Percentiles rank a stretch among this genome's conserved stretches.
These are phyloP conservation scores for Drosophila nasuta DNA, from an alignment of 1,140 invertebrate species.

Conservation along the genomic window DNA sequence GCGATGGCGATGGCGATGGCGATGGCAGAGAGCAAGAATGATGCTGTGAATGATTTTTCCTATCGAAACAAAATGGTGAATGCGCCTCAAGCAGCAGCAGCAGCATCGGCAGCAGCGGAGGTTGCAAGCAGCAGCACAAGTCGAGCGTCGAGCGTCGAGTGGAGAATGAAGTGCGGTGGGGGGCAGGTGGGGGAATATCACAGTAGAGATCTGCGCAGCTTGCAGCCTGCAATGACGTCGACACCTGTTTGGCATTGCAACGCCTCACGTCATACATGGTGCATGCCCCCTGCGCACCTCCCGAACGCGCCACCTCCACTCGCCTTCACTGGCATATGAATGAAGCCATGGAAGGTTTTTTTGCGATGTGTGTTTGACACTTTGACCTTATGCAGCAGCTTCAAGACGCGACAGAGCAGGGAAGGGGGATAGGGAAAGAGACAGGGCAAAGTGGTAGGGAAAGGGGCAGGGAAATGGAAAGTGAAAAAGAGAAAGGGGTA, in stretches of 20 bases:
- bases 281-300: background rate
- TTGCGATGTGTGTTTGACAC: constrained; percentile 54
- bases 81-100: background rate
- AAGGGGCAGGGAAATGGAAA: too few species aligned
- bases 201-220: background rate
- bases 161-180: background rate
- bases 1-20: constrained; percentile 6
- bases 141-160: too few species aligned
- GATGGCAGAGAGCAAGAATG: background rate
- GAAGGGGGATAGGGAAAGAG: background rate
- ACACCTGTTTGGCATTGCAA: constrained; percentile 53
- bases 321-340: constrained; percentile 8
- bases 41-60: constrained; percentile 28
- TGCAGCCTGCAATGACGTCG: constrained; percentile 49
- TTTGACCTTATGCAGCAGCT: constrained; percentile 69
- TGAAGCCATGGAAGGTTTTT: constrained; percentile 9
- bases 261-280: constrained; percentile 28
- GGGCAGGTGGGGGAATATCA: background rate
- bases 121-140: background rate
- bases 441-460: background rate
- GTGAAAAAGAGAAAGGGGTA: background rate
- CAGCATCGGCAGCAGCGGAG: too few species aligned
- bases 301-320: background rate
- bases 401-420: background rate
- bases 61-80: background rate